Percentiles rank a stretch among this genome's conserved stretches.
These are phyloP conservation scores for Sebastes kiyomatsui DNA, from an alignment of 2,797 vertebrate species.

Conservation along the genomic window DNA sequence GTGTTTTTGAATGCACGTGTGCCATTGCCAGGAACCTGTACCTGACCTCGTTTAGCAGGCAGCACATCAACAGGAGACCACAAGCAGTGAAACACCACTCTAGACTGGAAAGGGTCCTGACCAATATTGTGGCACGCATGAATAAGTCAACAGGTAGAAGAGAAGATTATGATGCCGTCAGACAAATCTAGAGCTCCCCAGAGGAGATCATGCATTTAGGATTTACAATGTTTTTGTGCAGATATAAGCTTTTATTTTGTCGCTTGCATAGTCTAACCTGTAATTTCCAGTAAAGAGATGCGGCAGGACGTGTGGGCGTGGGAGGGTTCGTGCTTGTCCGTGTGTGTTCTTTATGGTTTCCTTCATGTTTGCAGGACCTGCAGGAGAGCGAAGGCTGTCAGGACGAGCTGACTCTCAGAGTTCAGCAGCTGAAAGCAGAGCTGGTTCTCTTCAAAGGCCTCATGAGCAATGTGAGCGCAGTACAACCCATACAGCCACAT, in stretches of 20 bases:
- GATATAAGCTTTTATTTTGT: slow-evolving; percentile 9
- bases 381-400: slow-evolving; percentile 97
- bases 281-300: slow-evolving; percentile 9
- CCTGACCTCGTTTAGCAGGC: slow-evolving; percentile 23
- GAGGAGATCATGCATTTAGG: slow-evolving; percentile 1
- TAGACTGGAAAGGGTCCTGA: neutral
- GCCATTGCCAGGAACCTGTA: slow-evolving; percentile 17
- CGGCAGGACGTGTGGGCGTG: neutral
- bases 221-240: neutral
- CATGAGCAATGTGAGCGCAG: slow-evolving; percentile 94
- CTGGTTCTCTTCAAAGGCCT: slow-evolving; percentile 97
- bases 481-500: neutral
- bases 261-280: neutral
- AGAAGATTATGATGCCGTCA: neutral
- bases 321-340: neutral
- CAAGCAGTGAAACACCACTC: slow-evolving; percentile 14
- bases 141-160: slow-evolving; percentile 12
- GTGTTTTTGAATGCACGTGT: neutral
- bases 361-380: slow-evolving; percentile 84
- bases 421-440: slow-evolving; percentile 95
- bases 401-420: slow-evolving; percentile 93
- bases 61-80: slow-evolving; percentile 4
- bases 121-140: neutral
- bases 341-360: slow-evolving; percentile 19
- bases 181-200: neutral